These are phyloP conservation scores for Drosophila cognata DNA, from an alignment of 2,888 invertebrate genomes.

Conservation along the genomic window DNA sequence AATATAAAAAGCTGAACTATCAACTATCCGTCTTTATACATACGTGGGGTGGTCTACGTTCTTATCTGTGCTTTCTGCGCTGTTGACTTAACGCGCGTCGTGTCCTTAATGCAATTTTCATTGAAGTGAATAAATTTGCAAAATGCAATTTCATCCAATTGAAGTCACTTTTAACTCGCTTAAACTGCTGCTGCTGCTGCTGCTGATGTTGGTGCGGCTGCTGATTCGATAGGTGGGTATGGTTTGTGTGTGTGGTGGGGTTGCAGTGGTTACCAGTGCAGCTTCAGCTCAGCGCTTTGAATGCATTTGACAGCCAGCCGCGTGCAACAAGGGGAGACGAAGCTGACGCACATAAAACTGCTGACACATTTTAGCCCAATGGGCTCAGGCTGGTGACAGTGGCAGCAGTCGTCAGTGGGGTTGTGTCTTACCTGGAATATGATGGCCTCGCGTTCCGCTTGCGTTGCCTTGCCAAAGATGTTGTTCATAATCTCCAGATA, in stretches of 20 bases:
- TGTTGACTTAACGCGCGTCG: constrained; percentile 21
- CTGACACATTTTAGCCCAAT: constrained; percentile 41
- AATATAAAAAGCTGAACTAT: neutral
- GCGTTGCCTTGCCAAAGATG: constrained; percentile 94
- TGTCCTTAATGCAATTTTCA: constrained; percentile 53
- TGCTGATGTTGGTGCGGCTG: neutral
- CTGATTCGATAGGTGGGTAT: neutral
- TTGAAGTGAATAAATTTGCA: constrained; percentile 56
- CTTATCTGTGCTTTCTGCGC: neutral
- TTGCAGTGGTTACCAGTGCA: neutral
- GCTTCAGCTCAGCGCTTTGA: neutral
- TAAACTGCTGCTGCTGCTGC: constrained; percentile 14
- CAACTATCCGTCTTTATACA: neutral
- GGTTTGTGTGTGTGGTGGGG: neutral
- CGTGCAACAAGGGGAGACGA: constrained; percentile 2
- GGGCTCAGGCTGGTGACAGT: constrained; percentile 14
- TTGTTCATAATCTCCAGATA: constrained; percentile 94
- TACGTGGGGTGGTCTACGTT: neutral
- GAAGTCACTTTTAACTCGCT: constrained; percentile 56
- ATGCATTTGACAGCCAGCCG: constrained; percentile 40
- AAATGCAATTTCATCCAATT: constrained; percentile 58
- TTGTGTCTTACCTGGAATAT: constrained; percentile 91
- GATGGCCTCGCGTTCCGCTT: constrained; percentile 94
- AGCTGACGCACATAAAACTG: constrained; percentile 3
- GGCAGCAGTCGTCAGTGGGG: neutral